A percentile compares a stretch with the other conserved stretches of the same genome.
Evolutionary conservation across 2,888 invertebrate species (phyloP).

Genomic region (Thelaira solivaga): DNA sequence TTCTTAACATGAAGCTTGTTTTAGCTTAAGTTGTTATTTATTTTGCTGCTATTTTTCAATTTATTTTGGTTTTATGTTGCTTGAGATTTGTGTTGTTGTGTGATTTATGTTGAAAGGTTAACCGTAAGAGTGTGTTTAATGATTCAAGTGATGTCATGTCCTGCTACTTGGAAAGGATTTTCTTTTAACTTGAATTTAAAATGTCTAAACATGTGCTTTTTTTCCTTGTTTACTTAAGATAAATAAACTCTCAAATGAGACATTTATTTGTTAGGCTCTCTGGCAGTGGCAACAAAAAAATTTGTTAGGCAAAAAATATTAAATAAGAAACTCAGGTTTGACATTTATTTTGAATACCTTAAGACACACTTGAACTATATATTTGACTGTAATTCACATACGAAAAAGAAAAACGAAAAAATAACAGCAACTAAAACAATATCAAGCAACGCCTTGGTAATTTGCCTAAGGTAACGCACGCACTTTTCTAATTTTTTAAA

Average conservation of each 20-base stretch:
- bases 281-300: background rate
- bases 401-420: too few species aligned
- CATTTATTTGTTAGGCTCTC: background rate
- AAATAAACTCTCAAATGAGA: background rate
- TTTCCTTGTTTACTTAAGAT: background rate
- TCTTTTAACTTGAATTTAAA: background rate
- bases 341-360: background rate
- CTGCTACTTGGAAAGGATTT: too few species aligned
- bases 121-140: too few species aligned
- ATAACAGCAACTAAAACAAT: background rate
- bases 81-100: too few species aligned
- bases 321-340: conserved; percentile 37
- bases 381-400: background rate
- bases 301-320: background rate
- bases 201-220: background rate
- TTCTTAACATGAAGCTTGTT: too few species aligned
- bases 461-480: conserved; percentile 46
- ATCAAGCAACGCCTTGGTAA: conserved; percentile 42
- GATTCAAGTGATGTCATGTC: too few species aligned
- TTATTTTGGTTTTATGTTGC: too few species aligned
- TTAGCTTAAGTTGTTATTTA: too few species aligned
- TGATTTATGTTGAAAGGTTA: too few species aligned
- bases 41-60: too few species aligned
- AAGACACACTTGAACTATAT: too few species aligned
- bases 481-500: conserved; percentile 39